phyloP scores from a whole-genome alignment of 2,888 invertebrate species.

The Mimumesa dahlbomi region DNA sequence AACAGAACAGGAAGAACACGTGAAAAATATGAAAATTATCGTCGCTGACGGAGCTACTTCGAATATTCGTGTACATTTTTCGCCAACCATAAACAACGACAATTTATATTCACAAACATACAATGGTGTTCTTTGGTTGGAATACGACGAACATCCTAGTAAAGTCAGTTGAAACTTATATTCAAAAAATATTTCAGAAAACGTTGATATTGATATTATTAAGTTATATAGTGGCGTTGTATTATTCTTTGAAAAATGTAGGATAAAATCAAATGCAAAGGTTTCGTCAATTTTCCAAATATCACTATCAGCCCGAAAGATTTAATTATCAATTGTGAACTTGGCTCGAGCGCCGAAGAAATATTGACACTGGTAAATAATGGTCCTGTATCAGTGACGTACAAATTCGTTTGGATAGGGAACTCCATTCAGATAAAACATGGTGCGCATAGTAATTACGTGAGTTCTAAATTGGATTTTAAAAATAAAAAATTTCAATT shows the following conservation, averaged over 20 bases:
- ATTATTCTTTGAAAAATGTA: slow-evolving; percentile 68
- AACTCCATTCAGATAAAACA: slow-evolving; percentile 49
- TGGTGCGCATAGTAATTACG: not conserved
- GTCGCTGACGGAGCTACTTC: slow-evolving; percentile 56
- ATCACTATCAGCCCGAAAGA: slow-evolving; percentile 82
- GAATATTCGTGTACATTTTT: slow-evolving; percentile 67
- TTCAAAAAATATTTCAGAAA: too few relatives aligned
- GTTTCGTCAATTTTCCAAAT: slow-evolving; percentile 87
- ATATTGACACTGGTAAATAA: slow-evolving; percentile 82
- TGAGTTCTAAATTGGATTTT: slow-evolving; percentile 12
- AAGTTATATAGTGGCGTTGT: too few relatives aligned
- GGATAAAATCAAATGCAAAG: slow-evolving; percentile 85
- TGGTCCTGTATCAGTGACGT: slow-evolving; percentile 81
- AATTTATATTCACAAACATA: slow-evolving; percentile 65
- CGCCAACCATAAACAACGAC: slow-evolving; percentile 47
- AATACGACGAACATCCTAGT: slow-evolving; percentile 79
- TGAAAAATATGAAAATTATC: slow-evolving; percentile 57
- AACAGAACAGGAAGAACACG: slow-evolving; percentile 43
- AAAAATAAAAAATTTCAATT: not conserved
- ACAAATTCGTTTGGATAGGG: slow-evolving; percentile 77
- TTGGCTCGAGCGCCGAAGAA: slow-evolving; percentile 80
- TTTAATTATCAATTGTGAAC: slow-evolving; percentile 85
- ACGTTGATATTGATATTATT: too few relatives aligned
- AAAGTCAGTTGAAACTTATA: too few relatives aligned
- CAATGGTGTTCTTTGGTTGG: slow-evolving; percentile 71